Base-by-base conservation (phyloP, 1,140 invertebrate genomes). In the Paramacrobiotus metropolitanus region DNA sequence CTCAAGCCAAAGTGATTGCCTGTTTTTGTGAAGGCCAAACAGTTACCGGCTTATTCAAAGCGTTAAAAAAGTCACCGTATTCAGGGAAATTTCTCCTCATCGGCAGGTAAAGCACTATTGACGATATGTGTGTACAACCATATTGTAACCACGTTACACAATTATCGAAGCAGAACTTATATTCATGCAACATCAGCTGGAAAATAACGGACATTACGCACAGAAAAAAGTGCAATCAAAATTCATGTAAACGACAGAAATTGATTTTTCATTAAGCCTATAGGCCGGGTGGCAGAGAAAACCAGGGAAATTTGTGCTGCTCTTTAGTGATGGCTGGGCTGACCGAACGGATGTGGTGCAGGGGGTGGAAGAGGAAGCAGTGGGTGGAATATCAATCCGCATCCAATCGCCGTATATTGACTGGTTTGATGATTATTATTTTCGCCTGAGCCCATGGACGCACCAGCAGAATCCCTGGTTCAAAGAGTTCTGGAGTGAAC, bases 11-110 rank as follows among this genome's bases (percentile, higher is more conserved):
- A 31, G 83, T 85, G 2, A 80, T 85, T n/a, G 82, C 86, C 1
- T 87, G 85, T 70, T 87, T 86, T 75, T 87, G 84, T 71, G 83
- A 87, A 73, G 84, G 84, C 2, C 48, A 55, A 24, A 84, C 83
- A 0, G 79, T 86, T 40, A 70, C 79, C 61, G 79, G 78, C 18
- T 72, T 87, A n/a, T 74, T 86, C 62, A 74, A 75, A 62, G 83
- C 83, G 1, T 78, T 80, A 1, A 76, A 77, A 64, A 72, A 80
- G 34, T 68, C 79, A n/a, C 78, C 79, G 64, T 71, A 79, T n/a
- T 78, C 75, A 1, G 77, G 78, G 34, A 72, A 78, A 63, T 82
- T 83, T 66, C 73, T 82, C 44, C 77, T 83, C 65, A 77, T 84
- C 62, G 82, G 82, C 65, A 83, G 81, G 81, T 82, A 73, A 69